Evolutionary conservation across 1,140 invertebrate genomes (phyloP).

Genomic region (Hylaeus volcanicus): DNA sequence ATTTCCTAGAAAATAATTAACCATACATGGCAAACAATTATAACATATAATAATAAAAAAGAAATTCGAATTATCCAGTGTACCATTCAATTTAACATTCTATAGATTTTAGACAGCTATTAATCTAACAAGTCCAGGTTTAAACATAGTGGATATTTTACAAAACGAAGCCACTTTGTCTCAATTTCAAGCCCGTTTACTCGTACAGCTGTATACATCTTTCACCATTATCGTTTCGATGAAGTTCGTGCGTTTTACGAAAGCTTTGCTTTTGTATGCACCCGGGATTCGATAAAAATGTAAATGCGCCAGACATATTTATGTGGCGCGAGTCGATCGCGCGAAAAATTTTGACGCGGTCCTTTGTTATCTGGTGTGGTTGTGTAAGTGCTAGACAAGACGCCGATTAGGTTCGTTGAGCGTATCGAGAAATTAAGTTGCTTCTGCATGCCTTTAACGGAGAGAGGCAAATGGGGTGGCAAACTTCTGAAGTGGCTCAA

Average conservation of each 20-base stretch:
- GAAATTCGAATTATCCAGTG: too few relatives aligned
- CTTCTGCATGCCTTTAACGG: not conserved
- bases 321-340: conserved; percentile 39
- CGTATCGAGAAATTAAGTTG: conserved; percentile 30
- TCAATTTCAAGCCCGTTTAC: conserved; percentile 32
- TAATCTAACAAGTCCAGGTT: too few relatives aligned
- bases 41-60: too few relatives aligned
- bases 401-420: conserved; percentile 23
- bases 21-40: too few relatives aligned
- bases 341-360: conserved; percentile 26
- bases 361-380: not conserved
- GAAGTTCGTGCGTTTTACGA: conserved; percentile 9
- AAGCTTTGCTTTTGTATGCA: conserved; percentile 25
- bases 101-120: too few relatives aligned
- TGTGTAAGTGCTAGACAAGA: not conserved
- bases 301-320: conserved; percentile 45
- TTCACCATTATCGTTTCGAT: conserved; percentile 35
- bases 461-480: too few relatives aligned
- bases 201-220: conserved; percentile 11
- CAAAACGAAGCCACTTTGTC: conserved; percentile 15
- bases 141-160: not conserved
- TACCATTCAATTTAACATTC: too few relatives aligned
- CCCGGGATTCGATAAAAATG: conserved; percentile 57
- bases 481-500: too few relatives aligned
- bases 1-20: too few relatives aligned